These are phyloP conservation scores for Melikaiella ostensackeni DNA, from an alignment of 2,888 invertebrate genomes.

Conservation along the genomic window DNA sequence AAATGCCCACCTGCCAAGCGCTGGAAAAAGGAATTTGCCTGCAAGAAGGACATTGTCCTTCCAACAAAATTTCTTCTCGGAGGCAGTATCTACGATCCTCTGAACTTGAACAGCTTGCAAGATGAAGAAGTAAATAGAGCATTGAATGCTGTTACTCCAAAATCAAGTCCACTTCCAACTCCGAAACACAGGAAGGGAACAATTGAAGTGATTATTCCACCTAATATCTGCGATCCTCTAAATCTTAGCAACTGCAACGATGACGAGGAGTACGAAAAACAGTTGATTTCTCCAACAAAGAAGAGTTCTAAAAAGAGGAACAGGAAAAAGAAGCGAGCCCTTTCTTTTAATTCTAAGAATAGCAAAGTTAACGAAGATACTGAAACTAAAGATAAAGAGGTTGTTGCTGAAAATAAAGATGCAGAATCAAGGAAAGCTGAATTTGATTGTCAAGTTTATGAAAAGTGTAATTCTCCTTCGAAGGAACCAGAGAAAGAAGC, in stretches of 20 bases:
- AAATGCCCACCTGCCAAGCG: constrained; percentile 88
- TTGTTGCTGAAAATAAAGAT: constrained; percentile 40
- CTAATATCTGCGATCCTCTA: constrained; percentile 94
- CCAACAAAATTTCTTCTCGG: constrained; percentile 96
- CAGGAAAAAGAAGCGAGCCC: constrained; percentile 81
- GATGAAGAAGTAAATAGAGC: constrained; percentile 88
- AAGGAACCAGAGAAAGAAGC: constrained; percentile 50
- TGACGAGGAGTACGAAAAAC: constrained; percentile 89
- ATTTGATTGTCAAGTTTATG: constrained; percentile 41
- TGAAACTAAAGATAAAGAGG: constrained; percentile 65
- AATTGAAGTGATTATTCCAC: constrained; percentile 94
- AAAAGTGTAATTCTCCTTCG: constrained; percentile 44
- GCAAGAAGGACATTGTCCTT: constrained; percentile 81
- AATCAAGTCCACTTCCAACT: constrained; percentile 93
- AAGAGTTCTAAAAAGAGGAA: constrained; percentile 81
- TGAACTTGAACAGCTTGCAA: constrained; percentile 94
- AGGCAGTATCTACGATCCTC: constrained; percentile 96
- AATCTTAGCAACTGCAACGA: constrained; percentile 86
- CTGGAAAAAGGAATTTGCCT: constrained; percentile 83
- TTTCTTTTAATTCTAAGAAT: constrained; percentile 77
- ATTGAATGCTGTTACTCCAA: constrained; percentile 94
- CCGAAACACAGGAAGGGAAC: constrained; percentile 88
- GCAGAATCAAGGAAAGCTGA: constrained; percentile 37
- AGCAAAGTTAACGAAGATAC: constrained; percentile 78
- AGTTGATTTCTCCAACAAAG: constrained; percentile 85